A percentile compares a stretch with the other conserved stretches of the same genome.
These are phyloP conservation scores for Halcyon leucocephala DNA, from an alignment of 2,797 vertebrate genomes.

Conservation along the genomic window DNA sequence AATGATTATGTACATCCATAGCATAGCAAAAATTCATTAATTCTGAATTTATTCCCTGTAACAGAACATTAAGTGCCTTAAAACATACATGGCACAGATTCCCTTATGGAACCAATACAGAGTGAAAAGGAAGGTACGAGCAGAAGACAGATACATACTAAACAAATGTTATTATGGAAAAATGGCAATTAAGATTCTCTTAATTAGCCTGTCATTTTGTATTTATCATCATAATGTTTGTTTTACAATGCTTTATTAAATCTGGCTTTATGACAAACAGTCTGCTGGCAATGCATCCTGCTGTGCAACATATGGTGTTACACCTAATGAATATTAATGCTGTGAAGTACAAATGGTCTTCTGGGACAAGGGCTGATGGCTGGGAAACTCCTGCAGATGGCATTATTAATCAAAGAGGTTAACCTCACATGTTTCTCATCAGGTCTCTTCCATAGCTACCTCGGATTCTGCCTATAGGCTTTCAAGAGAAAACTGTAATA, in stretches of 20 bases:
- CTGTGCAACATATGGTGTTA: conserved; percentile 86
- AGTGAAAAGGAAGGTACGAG: conserved; percentile 59
- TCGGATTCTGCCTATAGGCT: neutral
- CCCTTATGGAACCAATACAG: neutral
- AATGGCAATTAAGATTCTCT: conserved; percentile 82
- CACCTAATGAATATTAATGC: conserved; percentile 88
- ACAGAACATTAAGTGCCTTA: neutral
- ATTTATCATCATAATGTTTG: conserved; percentile 93
- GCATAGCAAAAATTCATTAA: conserved; percentile 35
- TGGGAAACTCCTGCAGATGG: conserved; percentile 78
- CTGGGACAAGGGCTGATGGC: conserved; percentile 70
- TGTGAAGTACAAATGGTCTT: conserved; percentile 77
- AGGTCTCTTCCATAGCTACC: conserved; percentile 43
- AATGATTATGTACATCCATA: neutral
- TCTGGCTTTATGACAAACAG: conserved; percentile 87
- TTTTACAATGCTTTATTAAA: conserved; percentile 92
- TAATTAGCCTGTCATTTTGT: conserved; percentile 85
- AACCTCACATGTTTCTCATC: conserved; percentile 68
- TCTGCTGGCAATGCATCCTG: conserved; percentile 82
- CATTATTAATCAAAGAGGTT: conserved; percentile 67
- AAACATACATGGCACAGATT: conserved; percentile 16
- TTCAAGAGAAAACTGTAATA: neutral
- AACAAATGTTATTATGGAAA: conserved; percentile 78
- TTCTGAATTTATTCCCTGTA: conserved; percentile 43
- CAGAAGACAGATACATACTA: conserved; percentile 68